Base-by-base conservation (phyloP, 2,797 vertebrate species). In the Enteromius anoplus region DNA sequence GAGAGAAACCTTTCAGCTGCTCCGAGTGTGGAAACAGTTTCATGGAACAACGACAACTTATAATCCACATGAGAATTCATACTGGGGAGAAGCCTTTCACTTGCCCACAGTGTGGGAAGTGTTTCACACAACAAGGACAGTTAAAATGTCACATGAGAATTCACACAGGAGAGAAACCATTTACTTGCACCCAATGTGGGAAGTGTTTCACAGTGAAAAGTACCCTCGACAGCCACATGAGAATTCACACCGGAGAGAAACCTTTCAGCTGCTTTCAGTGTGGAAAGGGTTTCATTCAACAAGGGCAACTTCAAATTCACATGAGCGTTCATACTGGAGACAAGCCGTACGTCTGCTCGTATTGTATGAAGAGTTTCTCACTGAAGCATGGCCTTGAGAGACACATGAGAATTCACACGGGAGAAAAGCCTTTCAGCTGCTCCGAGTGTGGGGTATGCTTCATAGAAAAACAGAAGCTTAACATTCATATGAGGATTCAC, bases 1-100 rank as follows among this genome's bases (percentile, higher is more conserved):
- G 71, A 73, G 49, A 53, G 71, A 73, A 73, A 21, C 71, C 29
- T 3, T 73, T n/a, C 29, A 55, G 21, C 17, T 73, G 71, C 71
- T 55, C 49, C 0, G 5, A 73, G 71, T 73, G 71, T 37, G 71
- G 71, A n/a, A 73, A 8, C 5, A n/a, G 49, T 34, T 73, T 73
- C 19, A 37, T 15, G 49, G 71, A 73, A 1, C 49, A 55, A n/a
- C 49, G 49, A 2, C 71, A 73, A 8, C 71, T 53, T n/a, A 6
- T 73, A 73, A 73, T 55, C 12, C 71, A 73, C 71, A 73, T n/a
- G 29, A 73, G 71, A 8, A 73, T 73, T 53, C 71, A 73, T 3
- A 73, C 71, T 2, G 71, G 71, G 3, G 71, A 73, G 19, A 73
- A 73, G 3, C 70, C 70, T 14, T 73, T 73, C 29, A n/a, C 29